Evolutionary conservation across 1,140 invertebrate genomes (phyloP).

Genomic region (Zeugodacus cucurbitae): DNA sequence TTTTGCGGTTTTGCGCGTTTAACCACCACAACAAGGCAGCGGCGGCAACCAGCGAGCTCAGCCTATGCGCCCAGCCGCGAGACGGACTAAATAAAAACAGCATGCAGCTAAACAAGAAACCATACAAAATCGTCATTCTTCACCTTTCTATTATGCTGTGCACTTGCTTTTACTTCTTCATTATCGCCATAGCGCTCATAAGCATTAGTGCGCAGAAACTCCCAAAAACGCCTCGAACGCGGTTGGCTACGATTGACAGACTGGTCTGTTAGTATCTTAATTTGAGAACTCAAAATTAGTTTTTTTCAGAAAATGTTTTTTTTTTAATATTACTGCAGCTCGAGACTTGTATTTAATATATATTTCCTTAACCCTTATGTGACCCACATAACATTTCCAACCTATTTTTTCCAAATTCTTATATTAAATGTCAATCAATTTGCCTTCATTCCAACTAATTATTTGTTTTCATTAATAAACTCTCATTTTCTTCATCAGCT

Average conservation of each 20-base stretch:
- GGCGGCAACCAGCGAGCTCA: not conserved
- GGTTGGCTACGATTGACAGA: not conserved
- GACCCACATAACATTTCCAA: too few relatives aligned
- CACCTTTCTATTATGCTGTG: not conserved
- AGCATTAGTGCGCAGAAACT: not conserved
- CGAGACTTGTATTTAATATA: too few relatives aligned
- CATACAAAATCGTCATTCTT: conserved; percentile 10
- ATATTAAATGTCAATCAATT: not conserved
- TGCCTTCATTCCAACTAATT: not conserved
- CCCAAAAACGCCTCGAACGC: not conserved
- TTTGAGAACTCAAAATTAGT: too few relatives aligned
- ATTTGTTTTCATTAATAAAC: not conserved
- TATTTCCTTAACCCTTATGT: too few relatives aligned
- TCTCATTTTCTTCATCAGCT: not conserved
- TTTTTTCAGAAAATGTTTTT: too few relatives aligned
- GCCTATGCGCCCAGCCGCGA: not conserved
- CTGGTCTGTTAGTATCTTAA: too few relatives aligned
- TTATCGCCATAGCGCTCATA: not conserved
- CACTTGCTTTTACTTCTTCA: not conserved
- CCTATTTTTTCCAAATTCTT: not conserved
- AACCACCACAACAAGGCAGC: not conserved
- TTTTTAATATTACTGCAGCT: too few relatives aligned
- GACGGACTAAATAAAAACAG: not conserved
- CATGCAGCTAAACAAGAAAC: not conserved
- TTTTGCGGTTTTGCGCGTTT: conserved; percentile 28